phyloP scores from a whole-genome alignment of 1,140 invertebrate genomes.

The Ostrea edulis region DNA sequence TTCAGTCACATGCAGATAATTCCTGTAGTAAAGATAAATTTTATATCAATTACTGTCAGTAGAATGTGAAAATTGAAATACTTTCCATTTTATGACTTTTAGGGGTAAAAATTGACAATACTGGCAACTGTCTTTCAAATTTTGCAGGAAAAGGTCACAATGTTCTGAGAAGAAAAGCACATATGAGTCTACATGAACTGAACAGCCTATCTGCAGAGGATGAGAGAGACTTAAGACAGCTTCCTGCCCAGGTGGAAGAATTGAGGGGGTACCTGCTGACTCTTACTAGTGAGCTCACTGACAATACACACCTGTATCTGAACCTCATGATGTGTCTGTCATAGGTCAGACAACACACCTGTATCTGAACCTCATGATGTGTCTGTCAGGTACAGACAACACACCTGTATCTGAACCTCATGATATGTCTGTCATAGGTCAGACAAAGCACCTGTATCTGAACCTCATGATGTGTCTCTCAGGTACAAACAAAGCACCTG shows the following conservation, averaged over 20 bases:
- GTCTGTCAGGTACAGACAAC: slow-evolving; percentile 10
- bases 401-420: neutral
- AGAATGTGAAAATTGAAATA: too few relatives aligned
- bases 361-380: slow-evolving; percentile 12
- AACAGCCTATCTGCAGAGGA: slow-evolving; percentile 4
- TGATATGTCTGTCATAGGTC: too few relatives aligned
- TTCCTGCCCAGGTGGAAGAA: slow-evolving; percentile 26
- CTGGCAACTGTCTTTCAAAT: neutral
- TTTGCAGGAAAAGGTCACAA: slow-evolving; percentile 32
- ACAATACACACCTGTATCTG: neutral
- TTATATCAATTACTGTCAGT: too few relatives aligned
- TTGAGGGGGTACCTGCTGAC: slow-evolving; percentile 28
- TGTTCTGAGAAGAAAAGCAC: neutral
- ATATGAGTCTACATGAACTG: neutral
- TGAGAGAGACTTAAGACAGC: neutral
- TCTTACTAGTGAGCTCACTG: neutral
- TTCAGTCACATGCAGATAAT: too few relatives aligned
- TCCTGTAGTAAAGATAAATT: too few relatives aligned
- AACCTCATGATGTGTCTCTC: too few relatives aligned
- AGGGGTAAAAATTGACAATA: too few relatives aligned
- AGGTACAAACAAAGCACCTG: too few relatives aligned
- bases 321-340: slow-evolving; percentile 16
- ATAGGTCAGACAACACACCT: neutral
- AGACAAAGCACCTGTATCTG: too few relatives aligned
- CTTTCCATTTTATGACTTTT: too few relatives aligned